Percentiles rank a stretch among this genome's conserved stretches.
phyloP scores from a whole-genome alignment of 2,113 vertebrate genomes.

The Actenoides hombroni region DNA sequence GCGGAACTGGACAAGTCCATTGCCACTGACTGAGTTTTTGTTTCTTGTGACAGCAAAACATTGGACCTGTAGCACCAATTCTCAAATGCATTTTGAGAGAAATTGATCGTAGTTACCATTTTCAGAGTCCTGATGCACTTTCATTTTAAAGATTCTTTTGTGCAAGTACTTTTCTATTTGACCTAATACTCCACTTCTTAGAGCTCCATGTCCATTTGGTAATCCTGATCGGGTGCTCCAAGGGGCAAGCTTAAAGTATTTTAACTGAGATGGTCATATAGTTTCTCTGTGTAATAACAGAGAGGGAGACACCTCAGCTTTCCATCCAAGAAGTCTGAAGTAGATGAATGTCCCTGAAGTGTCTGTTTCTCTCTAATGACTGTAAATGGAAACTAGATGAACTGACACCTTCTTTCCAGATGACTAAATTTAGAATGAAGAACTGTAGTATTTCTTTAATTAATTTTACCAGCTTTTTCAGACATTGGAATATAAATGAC shows the following conservation, averaged over 20 bases:
- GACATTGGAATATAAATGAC: background rate
- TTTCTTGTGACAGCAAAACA: background rate
- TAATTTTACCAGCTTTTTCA: background rate
- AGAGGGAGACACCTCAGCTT: background rate
- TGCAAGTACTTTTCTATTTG: background rate
- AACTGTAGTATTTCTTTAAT: background rate
- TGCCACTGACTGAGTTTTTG: fast-evolving
- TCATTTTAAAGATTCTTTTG: background rate
- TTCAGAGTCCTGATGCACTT: background rate
- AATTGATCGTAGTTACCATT: background rate
- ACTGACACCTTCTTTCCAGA: background rate
- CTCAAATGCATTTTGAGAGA: background rate
- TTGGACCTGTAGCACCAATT: background rate
- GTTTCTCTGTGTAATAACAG: background rate
- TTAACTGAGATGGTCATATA: background rate
- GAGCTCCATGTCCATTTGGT: background rate
- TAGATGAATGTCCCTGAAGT: background rate
- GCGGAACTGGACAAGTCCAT: background rate
- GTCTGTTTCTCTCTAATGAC: background rate
- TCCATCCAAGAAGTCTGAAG: background rate
- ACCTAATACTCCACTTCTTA: background rate
- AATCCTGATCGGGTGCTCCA: background rate
- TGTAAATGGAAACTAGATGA: background rate
- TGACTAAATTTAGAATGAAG: background rate
- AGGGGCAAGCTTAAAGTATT: background rate